These are phyloP conservation scores for Caenorhabditis sulstoni DNA, from an alignment of 2,888 invertebrate genomes.

Conservation along the genomic window DNA sequence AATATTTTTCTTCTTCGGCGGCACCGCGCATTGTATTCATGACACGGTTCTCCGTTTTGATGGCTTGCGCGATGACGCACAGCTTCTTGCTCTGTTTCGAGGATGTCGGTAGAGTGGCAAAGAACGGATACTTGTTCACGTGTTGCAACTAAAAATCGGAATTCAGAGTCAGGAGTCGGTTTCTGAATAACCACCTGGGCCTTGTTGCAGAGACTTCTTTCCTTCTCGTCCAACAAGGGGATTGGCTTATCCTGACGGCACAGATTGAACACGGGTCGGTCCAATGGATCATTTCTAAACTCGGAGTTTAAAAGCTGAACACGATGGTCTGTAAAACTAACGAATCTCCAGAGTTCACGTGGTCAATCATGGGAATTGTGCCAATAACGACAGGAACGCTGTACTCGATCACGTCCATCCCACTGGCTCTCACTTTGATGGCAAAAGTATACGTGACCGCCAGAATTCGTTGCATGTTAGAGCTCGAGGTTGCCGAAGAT, in stretches of 20 bases:
- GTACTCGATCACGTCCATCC: constrained; percentile 74
- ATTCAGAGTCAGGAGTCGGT: not conserved
- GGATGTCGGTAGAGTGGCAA: constrained; percentile 72
- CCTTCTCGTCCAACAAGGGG: constrained; percentile 61
- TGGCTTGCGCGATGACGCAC: constrained; percentile 47
- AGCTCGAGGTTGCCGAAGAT: constrained; percentile 51
- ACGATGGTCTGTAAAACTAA: constrained; percentile 6
- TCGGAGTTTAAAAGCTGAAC: no score
- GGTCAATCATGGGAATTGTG: constrained; percentile 62
- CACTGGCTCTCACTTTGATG: constrained; percentile 59
- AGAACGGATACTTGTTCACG: constrained; percentile 75
- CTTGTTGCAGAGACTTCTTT: constrained; percentile 64
- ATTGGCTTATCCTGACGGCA: constrained; percentile 65
- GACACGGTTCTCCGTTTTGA: constrained; percentile 51
- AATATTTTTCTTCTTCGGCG: constrained; percentile 48
- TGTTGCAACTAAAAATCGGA: constrained; percentile 65
- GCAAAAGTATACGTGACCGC: constrained; percentile 55
- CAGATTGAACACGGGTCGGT: constrained; percentile 53
- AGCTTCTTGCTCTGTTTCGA: constrained; percentile 74
- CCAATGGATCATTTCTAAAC: constrained; percentile 48
- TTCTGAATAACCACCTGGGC: constrained; percentile 53
- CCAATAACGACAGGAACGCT: constrained; percentile 74
- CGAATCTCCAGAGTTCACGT: constrained; percentile 46
- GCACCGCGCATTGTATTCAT: constrained; percentile 54
- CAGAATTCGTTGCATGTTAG: constrained; percentile 54